These are phyloP conservation scores for Ectemnius lituratus DNA, from an alignment of 2,888 invertebrate species.

Conservation along the genomic window DNA sequence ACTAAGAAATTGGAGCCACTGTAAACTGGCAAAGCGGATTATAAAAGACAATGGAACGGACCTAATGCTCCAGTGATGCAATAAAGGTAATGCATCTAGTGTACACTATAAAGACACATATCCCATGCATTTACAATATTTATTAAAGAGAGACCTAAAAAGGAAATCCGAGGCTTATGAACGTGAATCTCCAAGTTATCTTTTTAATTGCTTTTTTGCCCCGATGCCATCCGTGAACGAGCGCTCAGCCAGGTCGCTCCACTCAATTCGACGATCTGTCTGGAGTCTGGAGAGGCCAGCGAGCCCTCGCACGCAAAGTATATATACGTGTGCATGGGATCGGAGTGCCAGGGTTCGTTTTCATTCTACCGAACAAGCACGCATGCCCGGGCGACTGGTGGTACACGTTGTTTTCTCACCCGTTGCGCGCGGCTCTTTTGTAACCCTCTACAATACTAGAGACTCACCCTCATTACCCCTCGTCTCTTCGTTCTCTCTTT, in stretches of 20 bases:
- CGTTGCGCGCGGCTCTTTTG: constrained; percentile 44
- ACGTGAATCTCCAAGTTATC: background rate
- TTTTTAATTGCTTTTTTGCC: constrained; percentile 1
- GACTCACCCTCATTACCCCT: constrained; percentile 8
- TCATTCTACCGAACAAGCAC: constrained; percentile 34
- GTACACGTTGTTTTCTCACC: constrained; percentile 46
- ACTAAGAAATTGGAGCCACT: background rate
- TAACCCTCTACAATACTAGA: constrained; percentile 13
- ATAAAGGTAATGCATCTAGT: background rate
- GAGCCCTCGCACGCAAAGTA: constrained; percentile 50
- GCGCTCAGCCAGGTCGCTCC: constrained; percentile 11
- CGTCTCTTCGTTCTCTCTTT: constrained; percentile 12
- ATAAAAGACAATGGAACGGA: background rate
- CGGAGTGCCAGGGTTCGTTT: constrained; percentile 25
- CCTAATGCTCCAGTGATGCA: background rate
- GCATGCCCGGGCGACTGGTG: constrained; percentile 16
- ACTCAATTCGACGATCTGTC: constrained; percentile 40
- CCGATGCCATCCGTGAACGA: background rate
- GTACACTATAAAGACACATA: too few species aligned
- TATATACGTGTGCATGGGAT: constrained; percentile 8
- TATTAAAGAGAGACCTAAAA: too few species aligned
- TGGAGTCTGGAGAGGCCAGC: constrained; percentile 14
- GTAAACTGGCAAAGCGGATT: background rate
- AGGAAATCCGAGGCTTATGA: background rate
- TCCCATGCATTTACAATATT: background rate